These are phyloP conservation scores for Sternarchorhynchus goeldii DNA, from an alignment of 2,797 vertebrate genomes.

Conservation along the genomic window DNA sequence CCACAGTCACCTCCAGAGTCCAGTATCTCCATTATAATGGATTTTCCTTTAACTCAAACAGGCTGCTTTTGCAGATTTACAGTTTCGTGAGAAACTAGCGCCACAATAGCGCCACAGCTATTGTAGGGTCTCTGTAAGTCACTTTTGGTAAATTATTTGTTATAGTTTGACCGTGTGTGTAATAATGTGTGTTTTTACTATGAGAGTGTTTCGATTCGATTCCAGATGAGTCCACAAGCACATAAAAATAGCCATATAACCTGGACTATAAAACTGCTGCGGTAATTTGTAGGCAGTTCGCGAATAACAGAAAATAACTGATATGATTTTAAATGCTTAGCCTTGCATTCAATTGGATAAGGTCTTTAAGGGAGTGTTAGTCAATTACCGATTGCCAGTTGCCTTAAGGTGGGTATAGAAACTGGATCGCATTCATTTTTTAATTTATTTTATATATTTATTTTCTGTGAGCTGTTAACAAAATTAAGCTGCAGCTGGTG, in stretches of 20 bases:
- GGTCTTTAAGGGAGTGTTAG: not conserved
- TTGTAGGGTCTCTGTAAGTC: not conserved
- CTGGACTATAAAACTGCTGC: not conserved
- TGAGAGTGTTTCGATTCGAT: not conserved
- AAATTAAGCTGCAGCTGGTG: too few species aligned
- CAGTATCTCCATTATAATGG: conserved; percentile 43
- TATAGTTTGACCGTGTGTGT: not conserved
- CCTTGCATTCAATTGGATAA: not conserved
- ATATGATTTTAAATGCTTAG: not conserved
- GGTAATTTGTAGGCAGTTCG: not conserved
- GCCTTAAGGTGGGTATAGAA: not conserved
- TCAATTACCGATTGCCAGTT: not conserved
- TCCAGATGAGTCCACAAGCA: too few species aligned
- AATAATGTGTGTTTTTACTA: not conserved
- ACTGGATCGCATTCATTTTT: not conserved
- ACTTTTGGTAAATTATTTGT: too few species aligned
- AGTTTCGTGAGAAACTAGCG: not conserved
- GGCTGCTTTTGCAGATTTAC: conserved; percentile 27
- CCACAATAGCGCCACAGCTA: conserved; percentile 18
- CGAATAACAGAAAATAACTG: not conserved
- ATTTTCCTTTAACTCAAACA: not conserved
- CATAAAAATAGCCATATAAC: too few species aligned
- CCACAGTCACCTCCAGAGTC: conserved; percentile 33
- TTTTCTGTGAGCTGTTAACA: not conserved
- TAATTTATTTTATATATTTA: not conserved